phyloP scores from a whole-genome alignment of 2,888 invertebrate genomes.

The Mayetiola destructor region DNA sequence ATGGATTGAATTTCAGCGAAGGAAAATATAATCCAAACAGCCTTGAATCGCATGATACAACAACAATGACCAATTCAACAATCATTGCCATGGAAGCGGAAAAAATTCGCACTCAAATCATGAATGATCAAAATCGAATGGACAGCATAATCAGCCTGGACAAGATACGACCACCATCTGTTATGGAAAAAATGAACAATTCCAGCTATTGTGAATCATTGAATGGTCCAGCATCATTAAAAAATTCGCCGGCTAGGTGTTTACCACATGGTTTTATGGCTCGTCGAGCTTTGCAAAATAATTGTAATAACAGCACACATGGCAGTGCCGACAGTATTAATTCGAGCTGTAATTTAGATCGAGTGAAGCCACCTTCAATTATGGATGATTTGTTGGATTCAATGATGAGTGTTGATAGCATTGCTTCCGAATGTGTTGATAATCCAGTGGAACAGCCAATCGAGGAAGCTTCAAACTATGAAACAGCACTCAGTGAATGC shows the following conservation, averaged over 20 bases:
- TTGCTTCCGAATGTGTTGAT: slow-evolving; percentile 64
- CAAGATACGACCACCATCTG: slow-evolving; percentile 59
- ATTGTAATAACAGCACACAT: slow-evolving; percentile 35
- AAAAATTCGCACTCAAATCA: slow-evolving; percentile 46
- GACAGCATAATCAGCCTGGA: slow-evolving; percentile 53
- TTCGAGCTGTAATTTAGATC: slow-evolving; percentile 53
- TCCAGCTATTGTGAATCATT: slow-evolving; percentile 35
- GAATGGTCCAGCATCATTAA: slow-evolving; percentile 22
- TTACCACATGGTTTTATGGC: slow-evolving; percentile 57
- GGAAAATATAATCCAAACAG: slow-evolving; percentile 20
- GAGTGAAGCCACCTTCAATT: slow-evolving; percentile 68
- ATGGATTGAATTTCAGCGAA: slow-evolving; percentile 22
- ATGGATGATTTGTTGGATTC: slow-evolving; percentile 65
- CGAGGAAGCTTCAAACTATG: slow-evolving; percentile 35
- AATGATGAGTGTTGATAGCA: slow-evolving; percentile 71
- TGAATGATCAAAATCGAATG: slow-evolving; percentile 35
- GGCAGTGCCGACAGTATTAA: slow-evolving; percentile 50
- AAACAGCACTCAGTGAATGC: slow-evolving; percentile 43
- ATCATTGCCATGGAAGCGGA: slow-evolving; percentile 62
- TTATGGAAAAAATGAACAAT: slow-evolving; percentile 51
- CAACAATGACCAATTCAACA: slow-evolving; percentile 53
- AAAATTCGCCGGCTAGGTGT: slow-evolving; percentile 48
- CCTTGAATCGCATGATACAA: slow-evolving; percentile 38
- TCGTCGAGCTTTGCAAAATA: slow-evolving; percentile 51
- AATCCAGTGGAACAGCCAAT: slow-evolving; percentile 25